phyloP scores from a whole-genome alignment of 2,113 vertebrate genomes.

The Spilogale gracilis region DNA sequence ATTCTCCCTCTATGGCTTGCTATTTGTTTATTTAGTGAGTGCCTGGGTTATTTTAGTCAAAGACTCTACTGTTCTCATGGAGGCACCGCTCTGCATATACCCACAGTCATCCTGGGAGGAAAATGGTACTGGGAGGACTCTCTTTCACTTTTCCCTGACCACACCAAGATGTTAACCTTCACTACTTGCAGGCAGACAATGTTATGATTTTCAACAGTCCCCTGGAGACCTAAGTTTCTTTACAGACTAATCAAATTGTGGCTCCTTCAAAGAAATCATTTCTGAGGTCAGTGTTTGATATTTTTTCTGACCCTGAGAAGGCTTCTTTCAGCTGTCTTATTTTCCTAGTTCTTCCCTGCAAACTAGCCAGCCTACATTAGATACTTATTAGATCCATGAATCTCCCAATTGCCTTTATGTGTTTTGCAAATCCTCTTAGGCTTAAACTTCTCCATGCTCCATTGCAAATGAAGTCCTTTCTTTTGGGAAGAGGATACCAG shows the following conservation, averaged over 20 bases:
- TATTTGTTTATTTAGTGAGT: neutral
- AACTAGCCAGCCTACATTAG: neutral
- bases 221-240: neutral
- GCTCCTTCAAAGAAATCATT: neutral
- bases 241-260: constrained; percentile 1
- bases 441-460: neutral
- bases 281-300: neutral
- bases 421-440: neutral
- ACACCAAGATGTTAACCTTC: neutral
- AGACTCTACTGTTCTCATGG: neutral
- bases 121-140: neutral
- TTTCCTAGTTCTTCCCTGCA: neutral
- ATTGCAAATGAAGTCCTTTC: neutral
- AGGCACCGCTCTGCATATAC: neutral
- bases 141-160: neutral
- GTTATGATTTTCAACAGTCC: neutral
- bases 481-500: neutral
- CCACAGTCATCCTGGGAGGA: neutral
- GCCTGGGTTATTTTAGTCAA: neutral
- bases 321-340: neutral
- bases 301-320: neutral
- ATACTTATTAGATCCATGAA: neutral
- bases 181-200: neutral
- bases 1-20: neutral
- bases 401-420: neutral